Percentiles rank a stretch among this genome's conserved stretches.
Conservation (phyloP, 2,113 vertebrate genomes). For the Hypomesus transpacificus region DNA sequence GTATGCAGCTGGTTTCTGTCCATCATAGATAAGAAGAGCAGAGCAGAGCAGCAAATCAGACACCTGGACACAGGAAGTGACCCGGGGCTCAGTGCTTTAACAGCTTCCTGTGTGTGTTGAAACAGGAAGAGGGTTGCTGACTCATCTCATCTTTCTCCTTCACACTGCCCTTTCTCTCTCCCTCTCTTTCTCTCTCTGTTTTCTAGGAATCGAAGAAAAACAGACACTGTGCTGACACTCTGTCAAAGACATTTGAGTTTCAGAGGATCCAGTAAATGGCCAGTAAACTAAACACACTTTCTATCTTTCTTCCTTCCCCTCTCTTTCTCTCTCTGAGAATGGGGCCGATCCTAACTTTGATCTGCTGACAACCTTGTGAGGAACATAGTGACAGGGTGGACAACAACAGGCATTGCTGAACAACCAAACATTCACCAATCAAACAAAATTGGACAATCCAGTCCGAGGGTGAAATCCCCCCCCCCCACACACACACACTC, state of each 20-base stretch:
- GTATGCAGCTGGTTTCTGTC: not conserved
- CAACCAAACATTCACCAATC: slow-evolving; percentile 31
- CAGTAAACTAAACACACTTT: too few relatives aligned
- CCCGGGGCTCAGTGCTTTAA: slow-evolving; percentile 14
- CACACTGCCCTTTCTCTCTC: not conserved
- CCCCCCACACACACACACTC: slow-evolving; percentile 37
- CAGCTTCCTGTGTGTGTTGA: slow-evolving; percentile 42
- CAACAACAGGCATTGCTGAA: slow-evolving; percentile 14
- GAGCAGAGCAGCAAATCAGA: slow-evolving; percentile 19
- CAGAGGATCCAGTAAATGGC: too few relatives aligned
- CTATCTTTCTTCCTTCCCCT: slow-evolving; percentile 4
- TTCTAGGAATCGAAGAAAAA: too few relatives aligned
- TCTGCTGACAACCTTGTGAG: not conserved
- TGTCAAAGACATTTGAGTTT: too few relatives aligned
- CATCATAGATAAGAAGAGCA: slow-evolving; percentile 8
- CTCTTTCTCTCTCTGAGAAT: slow-evolving; percentile 1
- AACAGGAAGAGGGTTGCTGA: slow-evolving; percentile 55
- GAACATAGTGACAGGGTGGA: not conserved
- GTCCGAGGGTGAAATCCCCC: slow-evolving; percentile 71
- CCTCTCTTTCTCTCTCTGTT: slow-evolving; percentile 21
- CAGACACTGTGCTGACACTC: too few relatives aligned
- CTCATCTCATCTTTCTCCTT: slow-evolving; percentile 23
- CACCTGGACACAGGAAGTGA: slow-evolving; percentile 39
- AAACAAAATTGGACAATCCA: slow-evolving; percentile 59
- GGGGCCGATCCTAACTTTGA: not conserved